Percentiles rank a stretch among this genome's conserved stretches.
Evolutionary conservation across 2,888 invertebrate genomes (phyloP).

Genomic region (Tanytarsus gracilentus): DNA sequence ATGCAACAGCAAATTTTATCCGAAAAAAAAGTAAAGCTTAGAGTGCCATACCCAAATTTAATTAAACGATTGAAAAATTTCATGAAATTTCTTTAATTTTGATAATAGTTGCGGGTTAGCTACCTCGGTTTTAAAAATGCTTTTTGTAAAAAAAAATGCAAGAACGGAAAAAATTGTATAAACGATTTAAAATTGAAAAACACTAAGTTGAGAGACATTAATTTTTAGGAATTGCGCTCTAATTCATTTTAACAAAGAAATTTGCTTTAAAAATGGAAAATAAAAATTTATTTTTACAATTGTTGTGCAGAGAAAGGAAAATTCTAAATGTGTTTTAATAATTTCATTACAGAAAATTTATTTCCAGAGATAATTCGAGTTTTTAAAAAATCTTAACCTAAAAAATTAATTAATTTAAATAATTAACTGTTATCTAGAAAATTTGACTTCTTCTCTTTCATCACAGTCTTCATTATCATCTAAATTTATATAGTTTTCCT

Average conservation of each 20-base stretch:
- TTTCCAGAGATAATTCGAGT: neutral
- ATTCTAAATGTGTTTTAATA: neutral
- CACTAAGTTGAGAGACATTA: neutral
- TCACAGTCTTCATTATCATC: neutral
- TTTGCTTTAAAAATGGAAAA: constrained; percentile 1
- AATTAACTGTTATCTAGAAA: neutral
- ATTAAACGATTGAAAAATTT: neutral
- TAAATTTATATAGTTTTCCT: neutral
- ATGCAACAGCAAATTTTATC: too few relatives aligned
- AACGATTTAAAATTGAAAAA: neutral
- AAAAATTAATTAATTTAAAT: neutral
- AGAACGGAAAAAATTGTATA: neutral
- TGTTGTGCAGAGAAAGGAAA: constrained; percentile 2
- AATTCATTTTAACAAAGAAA: neutral
- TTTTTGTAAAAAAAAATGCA: neutral
- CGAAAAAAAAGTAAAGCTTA: neutral
- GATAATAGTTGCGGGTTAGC: constrained; percentile 11
- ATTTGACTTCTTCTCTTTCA: neutral
- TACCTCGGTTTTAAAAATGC: neutral
- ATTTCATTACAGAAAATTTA: neutral
- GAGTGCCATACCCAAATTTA: neutral
- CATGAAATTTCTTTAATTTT: neutral
- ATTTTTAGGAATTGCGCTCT: neutral
- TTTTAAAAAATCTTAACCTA: neutral
- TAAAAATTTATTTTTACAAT: constrained; percentile 14